phyloP scores from a whole-genome alignment of 2,797 vertebrate species.

The Myotis daubentonii region DNA sequence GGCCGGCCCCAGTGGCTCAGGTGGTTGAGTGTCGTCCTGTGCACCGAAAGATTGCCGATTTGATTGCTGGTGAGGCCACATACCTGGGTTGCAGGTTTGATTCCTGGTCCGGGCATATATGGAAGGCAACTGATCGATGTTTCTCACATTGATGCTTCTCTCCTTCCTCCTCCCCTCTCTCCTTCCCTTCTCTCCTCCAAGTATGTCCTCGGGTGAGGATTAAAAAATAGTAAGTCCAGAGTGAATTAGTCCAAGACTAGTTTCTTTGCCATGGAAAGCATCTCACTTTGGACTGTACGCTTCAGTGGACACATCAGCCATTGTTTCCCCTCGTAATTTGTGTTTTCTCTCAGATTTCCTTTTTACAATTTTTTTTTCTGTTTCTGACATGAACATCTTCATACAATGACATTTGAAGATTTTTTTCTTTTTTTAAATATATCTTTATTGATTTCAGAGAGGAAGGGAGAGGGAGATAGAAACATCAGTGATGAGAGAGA shows the following conservation, averaged over 20 bases:
- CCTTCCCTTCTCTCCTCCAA: neutral
- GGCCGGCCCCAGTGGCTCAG: neutral
- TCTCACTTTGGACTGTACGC: neutral
- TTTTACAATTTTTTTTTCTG: neutral
- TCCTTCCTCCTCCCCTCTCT: neutral
- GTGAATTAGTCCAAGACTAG: neutral
- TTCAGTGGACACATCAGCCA: neutral
- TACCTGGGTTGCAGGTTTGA: neutral
- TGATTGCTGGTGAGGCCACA: neutral
- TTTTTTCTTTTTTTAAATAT: too few relatives aligned
- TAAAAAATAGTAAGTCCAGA: neutral
- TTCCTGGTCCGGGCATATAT: neutral
- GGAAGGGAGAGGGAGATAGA: too few relatives aligned
- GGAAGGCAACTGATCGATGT: neutral
- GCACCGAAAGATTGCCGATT: neutral
- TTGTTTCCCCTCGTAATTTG: conserved; percentile 8
- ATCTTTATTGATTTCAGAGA: too few relatives aligned
- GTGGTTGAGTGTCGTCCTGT: neutral
- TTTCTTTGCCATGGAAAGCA: neutral
- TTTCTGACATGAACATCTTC: neutral
- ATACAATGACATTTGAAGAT: neutral
- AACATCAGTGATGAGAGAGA: too few relatives aligned
- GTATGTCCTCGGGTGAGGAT: neutral
- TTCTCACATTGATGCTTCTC: neutral
- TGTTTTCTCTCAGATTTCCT: neutral